Percentiles rank a stretch among this genome's conserved stretches.
Evolutionary conservation across 1,140 invertebrate species (phyloP).

Genomic region (Drosophila paulistorum): DNA sequence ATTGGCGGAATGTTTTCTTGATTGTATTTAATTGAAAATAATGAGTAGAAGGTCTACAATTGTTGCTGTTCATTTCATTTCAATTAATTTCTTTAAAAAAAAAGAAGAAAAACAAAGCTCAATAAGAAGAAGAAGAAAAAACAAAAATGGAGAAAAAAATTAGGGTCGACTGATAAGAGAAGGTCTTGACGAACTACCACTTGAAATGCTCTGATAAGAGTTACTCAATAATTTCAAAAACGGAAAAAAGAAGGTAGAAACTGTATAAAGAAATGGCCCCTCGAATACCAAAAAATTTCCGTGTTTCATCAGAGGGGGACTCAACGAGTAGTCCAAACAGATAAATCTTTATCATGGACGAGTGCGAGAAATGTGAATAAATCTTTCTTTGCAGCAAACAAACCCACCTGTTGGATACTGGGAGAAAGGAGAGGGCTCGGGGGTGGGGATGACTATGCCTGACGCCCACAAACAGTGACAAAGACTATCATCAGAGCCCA

Average conservation of each 20-base stretch:
- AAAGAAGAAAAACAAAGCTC: neutral
- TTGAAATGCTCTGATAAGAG: slow-evolving; percentile 39
- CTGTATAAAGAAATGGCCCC: neutral
- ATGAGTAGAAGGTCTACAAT: slow-evolving; percentile 52
- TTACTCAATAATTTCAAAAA: slow-evolving; percentile 30
- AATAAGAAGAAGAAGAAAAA: slow-evolving; percentile 5
- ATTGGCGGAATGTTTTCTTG: slow-evolving; percentile 50
- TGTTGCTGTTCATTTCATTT: slow-evolving; percentile 39
- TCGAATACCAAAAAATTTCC: neutral
- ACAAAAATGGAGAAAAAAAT: slow-evolving; percentile 1
- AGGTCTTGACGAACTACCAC: slow-evolving; percentile 23
- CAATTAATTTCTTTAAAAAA: slow-evolving; percentile 59
- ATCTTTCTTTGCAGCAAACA: slow-evolving; percentile 36
- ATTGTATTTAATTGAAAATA: slow-evolving; percentile 82
- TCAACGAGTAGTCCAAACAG: slow-evolving; percentile 61
- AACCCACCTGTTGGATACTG: slow-evolving; percentile 60
- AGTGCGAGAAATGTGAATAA: slow-evolving; percentile 56
- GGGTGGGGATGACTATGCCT: no score
- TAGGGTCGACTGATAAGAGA: slow-evolving; percentile 30
- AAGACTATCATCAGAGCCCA: slow-evolving; percentile 60
- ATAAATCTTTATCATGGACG: slow-evolving; percentile 71
- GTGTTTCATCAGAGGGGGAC: slow-evolving; percentile 41
- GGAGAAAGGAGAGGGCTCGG: neutral
- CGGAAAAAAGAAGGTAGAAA: neutral
- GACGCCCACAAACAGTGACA: slow-evolving; percentile 76